Evolutionary conservation across 1,140 invertebrate species (phyloP), one percentile per base, ranked within the genome.

Genomic region (Samia ricini): DNA sequence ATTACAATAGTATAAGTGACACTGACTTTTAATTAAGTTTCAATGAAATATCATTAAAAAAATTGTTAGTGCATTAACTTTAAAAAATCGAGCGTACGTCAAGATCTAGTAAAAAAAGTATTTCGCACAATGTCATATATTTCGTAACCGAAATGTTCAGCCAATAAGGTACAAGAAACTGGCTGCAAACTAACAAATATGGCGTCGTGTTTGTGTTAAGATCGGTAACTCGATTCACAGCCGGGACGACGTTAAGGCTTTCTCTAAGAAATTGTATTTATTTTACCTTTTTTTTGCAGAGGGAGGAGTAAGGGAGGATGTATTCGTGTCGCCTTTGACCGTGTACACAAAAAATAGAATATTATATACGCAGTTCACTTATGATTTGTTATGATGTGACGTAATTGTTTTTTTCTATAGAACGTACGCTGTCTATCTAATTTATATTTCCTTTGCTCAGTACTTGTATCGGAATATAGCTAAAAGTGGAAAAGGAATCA

Each of bases 221-320:
- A 19, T 52, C 2, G 5, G 33, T 51, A 52, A 52, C 50, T 52
- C 50, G 21, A 52, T 52, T 52, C 50, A 23, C 19, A 20, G 50
- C 50, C 50, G 15, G 15, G 50, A 52, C 50, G 15, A 52, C 50
- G 50, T 20, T 42, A 42, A 42, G 33, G 33, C 33, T 42, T 23
- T 52, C 50, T 52, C 20, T 20, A 21, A 52, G 19, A 52, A 52
- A 52, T 52, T 52, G 50, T 52, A 52, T 52, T 52, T 52, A 52
- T 52, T 52, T 52, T 52, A 2, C 4, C 50, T 52, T 52, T 52
- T 52, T 52, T 15, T 20, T 12, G 12, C n/a, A 4, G 7, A 2
- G 33, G n/a, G n/a, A n/a, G n/a, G n/a, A n/a, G n/a, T n/a, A n/a
- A n/a, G n/a, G n/a, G n/a, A n/a, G 33, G 33, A 42, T 42, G 33